Conservation (phyloP, 2,888 invertebrate species). For the Epistrophe eligans region DNA sequence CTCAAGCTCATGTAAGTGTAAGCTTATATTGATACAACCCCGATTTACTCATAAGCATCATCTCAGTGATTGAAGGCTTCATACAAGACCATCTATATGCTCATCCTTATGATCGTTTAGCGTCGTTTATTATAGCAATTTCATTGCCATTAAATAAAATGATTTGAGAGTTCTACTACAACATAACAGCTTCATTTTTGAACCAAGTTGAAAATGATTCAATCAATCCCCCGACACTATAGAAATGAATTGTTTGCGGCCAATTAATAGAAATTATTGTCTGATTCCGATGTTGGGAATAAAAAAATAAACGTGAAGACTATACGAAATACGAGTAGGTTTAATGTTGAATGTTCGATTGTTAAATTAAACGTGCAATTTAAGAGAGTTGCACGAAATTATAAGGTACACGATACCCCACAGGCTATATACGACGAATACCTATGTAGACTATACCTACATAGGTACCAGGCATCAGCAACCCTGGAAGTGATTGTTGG, state of each 20-base stretch:
- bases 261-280: constrained; percentile 70
- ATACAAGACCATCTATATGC: not conserved
- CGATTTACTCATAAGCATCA: not conserved
- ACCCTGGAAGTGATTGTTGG: constrained; percentile 38
- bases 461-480: not conserved
- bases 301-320: constrained; percentile 7
- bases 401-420: not conserved
- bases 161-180: constrained; percentile 12
- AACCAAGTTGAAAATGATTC: constrained; percentile 64
- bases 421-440: not conserved
- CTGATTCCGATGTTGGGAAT: constrained; percentile 15
- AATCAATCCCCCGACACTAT: constrained; percentile 63
- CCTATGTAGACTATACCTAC: no score
- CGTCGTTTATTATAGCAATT: constrained; percentile 59
- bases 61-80: constrained; percentile 5
- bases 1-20: constrained; percentile 21
- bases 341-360: constrained; percentile 1
- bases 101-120: constrained; percentile 48
- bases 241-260: constrained; percentile 61
- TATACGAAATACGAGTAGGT: not conserved
- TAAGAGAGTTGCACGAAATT: constrained; percentile 41
- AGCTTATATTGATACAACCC: not conserved
- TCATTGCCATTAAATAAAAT: constrained; percentile 55
- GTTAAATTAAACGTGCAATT: constrained; percentile 30
- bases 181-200: constrained; percentile 67